Percentiles rank a stretch among this genome's conserved stretches.
phyloP scores from a whole-genome alignment of 2,113 vertebrate species.

The Microtus richardsoni region DNA sequence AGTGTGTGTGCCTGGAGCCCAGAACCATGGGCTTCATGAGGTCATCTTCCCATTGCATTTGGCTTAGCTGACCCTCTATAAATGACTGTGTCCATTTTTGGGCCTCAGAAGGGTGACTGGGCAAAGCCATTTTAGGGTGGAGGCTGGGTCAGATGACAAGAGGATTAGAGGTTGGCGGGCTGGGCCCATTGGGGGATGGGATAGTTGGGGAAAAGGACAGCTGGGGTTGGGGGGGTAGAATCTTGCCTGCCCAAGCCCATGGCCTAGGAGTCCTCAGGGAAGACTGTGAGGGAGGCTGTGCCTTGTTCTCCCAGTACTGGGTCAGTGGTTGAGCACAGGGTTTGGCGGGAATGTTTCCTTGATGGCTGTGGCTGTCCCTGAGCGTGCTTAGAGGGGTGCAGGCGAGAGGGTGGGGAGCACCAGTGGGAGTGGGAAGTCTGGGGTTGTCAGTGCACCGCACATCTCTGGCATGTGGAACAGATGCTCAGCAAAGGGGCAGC shows the following conservation, averaged over 20 bases:
- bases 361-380: background rate
- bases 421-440: background rate
- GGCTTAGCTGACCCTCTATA: constrained; percentile 71
- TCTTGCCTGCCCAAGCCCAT: background rate
- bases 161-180: constrained; percentile 73
- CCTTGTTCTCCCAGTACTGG: background rate
- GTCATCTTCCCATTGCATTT: constrained; percentile 69
- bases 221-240: constrained; percentile 46
- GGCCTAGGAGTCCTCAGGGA: background rate
- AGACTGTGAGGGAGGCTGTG: background rate
- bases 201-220: constrained; percentile 61
- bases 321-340: background rate
- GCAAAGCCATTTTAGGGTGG: constrained; percentile 65
- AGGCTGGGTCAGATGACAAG: constrained; percentile 75
- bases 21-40: constrained; percentile 26
- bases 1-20: background rate
- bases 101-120: constrained; percentile 63
- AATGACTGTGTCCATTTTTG: constrained; percentile 80
- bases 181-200: constrained; percentile 35
- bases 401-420: background rate
- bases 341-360: background rate
- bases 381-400: background rate
- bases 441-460: background rate
- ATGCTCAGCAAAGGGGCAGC: background rate
- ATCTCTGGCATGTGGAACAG: background rate